These are phyloP conservation scores for Rhabdomys dilectus DNA, from an alignment of 2,113 vertebrate genomes.

Conservation along the genomic window DNA sequence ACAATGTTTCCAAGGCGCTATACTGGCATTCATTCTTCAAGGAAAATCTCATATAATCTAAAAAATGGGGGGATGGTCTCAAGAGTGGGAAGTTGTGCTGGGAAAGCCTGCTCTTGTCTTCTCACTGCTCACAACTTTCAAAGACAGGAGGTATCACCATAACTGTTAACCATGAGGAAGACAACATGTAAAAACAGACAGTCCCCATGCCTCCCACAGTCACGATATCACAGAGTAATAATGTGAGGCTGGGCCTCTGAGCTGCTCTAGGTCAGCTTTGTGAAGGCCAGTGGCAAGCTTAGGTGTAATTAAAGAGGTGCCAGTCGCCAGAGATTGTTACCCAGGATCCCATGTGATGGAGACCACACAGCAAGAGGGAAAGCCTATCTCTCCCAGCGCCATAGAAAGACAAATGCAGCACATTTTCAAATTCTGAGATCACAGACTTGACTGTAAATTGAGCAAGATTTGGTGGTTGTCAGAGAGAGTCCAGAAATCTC, in stretches of 20 bases:
- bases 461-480: not conserved
- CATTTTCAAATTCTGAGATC: conserved; percentile 22
- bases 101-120: not conserved
- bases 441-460: not conserved
- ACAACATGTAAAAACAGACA: not conserved
- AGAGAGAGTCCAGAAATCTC: not conserved
- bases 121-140: not conserved
- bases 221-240: not conserved
- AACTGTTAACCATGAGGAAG: not conserved
- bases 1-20: not conserved
- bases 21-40: not conserved
- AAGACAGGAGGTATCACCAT: not conserved
- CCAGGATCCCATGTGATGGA: not conserved
- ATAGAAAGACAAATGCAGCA: conserved; percentile 17
- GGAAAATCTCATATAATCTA: not conserved
- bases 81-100: not conserved
- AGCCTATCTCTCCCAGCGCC: not conserved
- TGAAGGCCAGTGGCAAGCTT: not conserved
- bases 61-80: not conserved
- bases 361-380: not conserved
- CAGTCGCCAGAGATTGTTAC: not conserved
- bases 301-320: not conserved
- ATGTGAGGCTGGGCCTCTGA: not conserved
- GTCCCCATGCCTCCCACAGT: not conserved
- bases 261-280: not conserved